Evolutionary conservation across 2,888 invertebrate genomes (phyloP), one percentile per base, ranked within the genome.

Genomic region (Brachyptera risi): DNA sequence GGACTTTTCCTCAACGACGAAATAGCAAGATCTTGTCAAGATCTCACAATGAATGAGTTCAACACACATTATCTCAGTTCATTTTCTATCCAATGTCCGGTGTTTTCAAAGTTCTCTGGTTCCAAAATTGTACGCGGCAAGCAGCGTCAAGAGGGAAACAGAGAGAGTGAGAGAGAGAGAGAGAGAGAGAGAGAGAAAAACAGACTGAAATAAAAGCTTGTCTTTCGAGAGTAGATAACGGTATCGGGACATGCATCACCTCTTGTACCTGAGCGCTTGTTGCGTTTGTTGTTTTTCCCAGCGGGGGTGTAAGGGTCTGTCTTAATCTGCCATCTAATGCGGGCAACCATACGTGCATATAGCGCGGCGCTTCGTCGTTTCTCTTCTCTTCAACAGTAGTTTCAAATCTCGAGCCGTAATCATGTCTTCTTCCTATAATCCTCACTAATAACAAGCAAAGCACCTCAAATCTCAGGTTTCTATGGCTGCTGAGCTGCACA

Each of bases 161-260:
- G n/a, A n/a, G n/a, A n/a, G n/a, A n/a, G n/a, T n/a, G n/a, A n/a
- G n/a, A n/a, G n/a, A n/a, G n/a, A n/a, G n/a, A n/a, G n/a, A n/a
- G n/a, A n/a, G n/a, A n/a, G n/a, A n/a, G n/a, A n/a, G n/a, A n/a
- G n/a, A n/a, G n/a, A n/a, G n/a, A n/a, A n/a, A n/a, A n/a, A n/a
- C n/a, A n/a, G n/a, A n/a, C n/a, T n/a, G n/a, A n/a, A n/a, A n/a
- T n/a, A n/a, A n/a, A n/a, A n/a, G n/a, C 50, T 42, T 19, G 42
- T 42, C 42, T 42, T 11, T 2, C 7, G 5, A 11, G 35, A 13
- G 27, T 17, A 38, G 60, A 56, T 56, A 61, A 31, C 60, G 49
- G 49, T 61, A 61, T 61, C 61, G 15, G 15, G 38, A 61, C 61
- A 61, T 24, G 61, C 44, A 61, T 61, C 61, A 23, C 37, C n/a